phyloP scores from a whole-genome alignment of 2,797 vertebrate genomes.

The Spheniscus humboldti region DNA sequence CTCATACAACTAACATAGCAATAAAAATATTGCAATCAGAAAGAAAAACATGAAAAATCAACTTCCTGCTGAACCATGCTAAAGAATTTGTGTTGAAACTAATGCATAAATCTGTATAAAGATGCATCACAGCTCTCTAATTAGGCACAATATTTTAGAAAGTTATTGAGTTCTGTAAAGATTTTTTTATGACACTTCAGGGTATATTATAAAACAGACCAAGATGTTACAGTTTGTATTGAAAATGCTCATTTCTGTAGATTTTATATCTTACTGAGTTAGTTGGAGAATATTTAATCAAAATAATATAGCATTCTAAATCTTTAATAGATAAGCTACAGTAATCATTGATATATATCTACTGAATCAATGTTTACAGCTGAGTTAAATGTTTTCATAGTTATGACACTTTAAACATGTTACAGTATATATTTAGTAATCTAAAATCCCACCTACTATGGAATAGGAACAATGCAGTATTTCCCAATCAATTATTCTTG shows the following conservation, averaged over 20 bases:
- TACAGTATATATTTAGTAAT: background rate
- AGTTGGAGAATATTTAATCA: background rate
- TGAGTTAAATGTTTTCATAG: background rate
- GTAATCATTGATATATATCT: background rate
- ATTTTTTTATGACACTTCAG: background rate
- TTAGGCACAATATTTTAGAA: background rate
- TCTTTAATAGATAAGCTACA: background rate
- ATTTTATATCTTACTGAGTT: background rate
- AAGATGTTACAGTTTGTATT: background rate
- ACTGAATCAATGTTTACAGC: background rate
- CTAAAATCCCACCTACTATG: background rate
- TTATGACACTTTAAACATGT: background rate
- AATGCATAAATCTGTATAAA: background rate
- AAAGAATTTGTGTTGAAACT: background rate
- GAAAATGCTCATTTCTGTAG: background rate
- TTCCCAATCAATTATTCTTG: background rate
- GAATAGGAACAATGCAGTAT: background rate
- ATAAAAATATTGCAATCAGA: background rate
- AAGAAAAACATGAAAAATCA: background rate
- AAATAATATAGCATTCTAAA: background rate
- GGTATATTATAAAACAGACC: background rate
- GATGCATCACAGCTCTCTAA: background rate
- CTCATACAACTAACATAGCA: background rate
- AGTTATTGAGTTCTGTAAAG: background rate
- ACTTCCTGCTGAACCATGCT: background rate